Evolutionary conservation across 2,113 vertebrate species (phyloP).

Genomic region (Empidonax traillii): DNA sequence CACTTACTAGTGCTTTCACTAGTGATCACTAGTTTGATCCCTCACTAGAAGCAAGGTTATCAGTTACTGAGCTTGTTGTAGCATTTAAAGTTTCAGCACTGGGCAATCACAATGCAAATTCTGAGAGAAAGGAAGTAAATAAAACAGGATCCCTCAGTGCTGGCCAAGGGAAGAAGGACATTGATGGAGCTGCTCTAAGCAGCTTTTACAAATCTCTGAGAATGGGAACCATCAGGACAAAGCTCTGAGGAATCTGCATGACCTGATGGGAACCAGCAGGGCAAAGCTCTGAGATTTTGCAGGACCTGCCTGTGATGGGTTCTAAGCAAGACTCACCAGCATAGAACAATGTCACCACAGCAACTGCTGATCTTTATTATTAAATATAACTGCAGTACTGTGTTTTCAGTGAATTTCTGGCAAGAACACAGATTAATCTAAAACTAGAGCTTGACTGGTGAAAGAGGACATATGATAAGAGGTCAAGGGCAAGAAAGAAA

Average conservation of each 20-base stretch:
- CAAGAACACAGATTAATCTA: background rate
- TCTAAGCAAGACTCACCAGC: background rate
- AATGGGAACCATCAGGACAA: background rate
- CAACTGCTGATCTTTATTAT: background rate
- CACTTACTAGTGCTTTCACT: background rate
- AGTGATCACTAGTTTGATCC: background rate
- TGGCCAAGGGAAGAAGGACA: background rate
- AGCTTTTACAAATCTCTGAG: background rate
- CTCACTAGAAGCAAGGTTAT: background rate
- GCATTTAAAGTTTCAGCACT: background rate
- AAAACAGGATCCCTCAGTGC: background rate
- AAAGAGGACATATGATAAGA: rapidly evolving
- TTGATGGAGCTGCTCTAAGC: background rate
- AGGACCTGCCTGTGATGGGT: background rate
- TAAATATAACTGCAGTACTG: background rate
- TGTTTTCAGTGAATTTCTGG: background rate
- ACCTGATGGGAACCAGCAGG: background rate
- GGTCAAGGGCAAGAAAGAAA: background rate
- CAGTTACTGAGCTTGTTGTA: background rate
- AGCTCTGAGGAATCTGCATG: background rate
- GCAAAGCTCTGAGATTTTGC: background rate
- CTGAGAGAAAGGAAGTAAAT: background rate
- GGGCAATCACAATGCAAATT: background rate
- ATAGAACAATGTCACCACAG: background rate
- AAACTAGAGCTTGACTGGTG: background rate